Evolutionary conservation across 1,140 invertebrate genomes (phyloP).

Genomic region (Aphis craccivora): DNA sequence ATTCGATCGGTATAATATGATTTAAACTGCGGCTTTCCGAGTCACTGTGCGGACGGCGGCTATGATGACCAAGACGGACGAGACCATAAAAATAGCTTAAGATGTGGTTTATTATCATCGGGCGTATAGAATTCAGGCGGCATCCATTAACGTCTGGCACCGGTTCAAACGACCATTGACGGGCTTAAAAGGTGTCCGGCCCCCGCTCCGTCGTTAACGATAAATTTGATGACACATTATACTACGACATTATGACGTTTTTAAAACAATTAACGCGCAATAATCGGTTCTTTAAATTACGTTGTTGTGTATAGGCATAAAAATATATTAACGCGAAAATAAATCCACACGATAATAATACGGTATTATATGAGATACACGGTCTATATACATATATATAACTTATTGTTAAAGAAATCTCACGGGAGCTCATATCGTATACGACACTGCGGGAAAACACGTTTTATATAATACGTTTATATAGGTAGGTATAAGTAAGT

Average conservation of each 20-base stretch:
- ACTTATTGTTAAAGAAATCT: background rate
- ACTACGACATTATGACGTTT: background rate
- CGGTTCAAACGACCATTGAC: slow-evolving; percentile 21
- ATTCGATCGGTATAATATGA: background rate
- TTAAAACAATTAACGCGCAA: background rate
- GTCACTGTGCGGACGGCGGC: background rate
- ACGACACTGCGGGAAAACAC: background rate
- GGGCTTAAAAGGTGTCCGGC: background rate
- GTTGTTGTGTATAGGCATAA: too few relatives aligned
- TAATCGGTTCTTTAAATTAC: background rate
- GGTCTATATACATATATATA: background rate
- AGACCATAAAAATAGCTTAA: slow-evolving; percentile 28
- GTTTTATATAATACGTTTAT: background rate
- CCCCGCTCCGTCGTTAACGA: background rate
- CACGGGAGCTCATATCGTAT: background rate
- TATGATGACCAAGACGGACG: background rate
- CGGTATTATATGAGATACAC: too few relatives aligned
- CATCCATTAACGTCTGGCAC: slow-evolving; percentile 27
- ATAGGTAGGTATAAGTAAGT: background rate
- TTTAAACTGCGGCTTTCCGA: slow-evolving; percentile 23
- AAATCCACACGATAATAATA: background rate
- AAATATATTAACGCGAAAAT: background rate
- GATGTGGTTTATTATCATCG: slow-evolving; percentile 13
- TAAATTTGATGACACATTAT: background rate
- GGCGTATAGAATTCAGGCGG: background rate